These are phyloP conservation scores for Heliothis subflexa DNA, from an alignment of 1,140 invertebrate genomes.

Conservation along the genomic window DNA sequence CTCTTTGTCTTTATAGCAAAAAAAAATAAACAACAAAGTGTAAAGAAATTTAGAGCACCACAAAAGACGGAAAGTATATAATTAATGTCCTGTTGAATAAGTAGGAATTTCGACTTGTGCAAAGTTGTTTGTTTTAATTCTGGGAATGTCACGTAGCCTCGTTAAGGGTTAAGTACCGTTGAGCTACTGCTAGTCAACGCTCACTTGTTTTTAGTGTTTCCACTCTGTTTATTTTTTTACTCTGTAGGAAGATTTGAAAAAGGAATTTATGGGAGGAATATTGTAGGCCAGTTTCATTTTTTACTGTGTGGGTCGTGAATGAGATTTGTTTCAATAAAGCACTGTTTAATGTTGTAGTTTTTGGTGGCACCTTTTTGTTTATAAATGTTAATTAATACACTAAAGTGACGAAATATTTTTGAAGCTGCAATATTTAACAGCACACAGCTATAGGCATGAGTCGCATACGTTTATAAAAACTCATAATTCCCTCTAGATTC, in stretches of 20 bases:
- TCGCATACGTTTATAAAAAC: background rate
- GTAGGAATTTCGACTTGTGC: constrained; percentile 30
- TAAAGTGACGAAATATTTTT: too few relatives aligned
- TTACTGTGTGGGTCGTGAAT: too few relatives aligned
- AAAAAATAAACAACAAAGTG: constrained; percentile 4
- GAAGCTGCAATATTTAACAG: too few relatives aligned
- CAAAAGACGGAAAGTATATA: constrained; percentile 39
- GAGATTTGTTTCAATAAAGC: background rate
- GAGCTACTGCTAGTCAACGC: constrained; percentile 40
- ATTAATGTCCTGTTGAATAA: constrained; percentile 45
- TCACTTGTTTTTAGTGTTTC: constrained; percentile 34
- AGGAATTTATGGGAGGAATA: constrained; percentile 1
- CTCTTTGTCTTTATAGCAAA: constrained; percentile 2
- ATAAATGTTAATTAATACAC: too few relatives aligned
- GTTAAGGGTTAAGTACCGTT: constrained; percentile 41
- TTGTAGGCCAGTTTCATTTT: background rate
- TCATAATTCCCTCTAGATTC: constrained; percentile 8
- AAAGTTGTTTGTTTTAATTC: constrained; percentile 46
- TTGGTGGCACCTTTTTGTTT: too few relatives aligned
- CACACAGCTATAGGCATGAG: too few relatives aligned
- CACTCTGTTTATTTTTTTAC: constrained; percentile 39
- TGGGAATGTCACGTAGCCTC: constrained; percentile 43
- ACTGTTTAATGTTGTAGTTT: too few relatives aligned
- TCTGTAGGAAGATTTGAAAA: constrained; percentile 22
- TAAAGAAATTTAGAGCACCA: constrained; percentile 27